phyloP scores from a whole-genome alignment of 2,888 invertebrate genomes.

The Dendrolimus pini region DNA sequence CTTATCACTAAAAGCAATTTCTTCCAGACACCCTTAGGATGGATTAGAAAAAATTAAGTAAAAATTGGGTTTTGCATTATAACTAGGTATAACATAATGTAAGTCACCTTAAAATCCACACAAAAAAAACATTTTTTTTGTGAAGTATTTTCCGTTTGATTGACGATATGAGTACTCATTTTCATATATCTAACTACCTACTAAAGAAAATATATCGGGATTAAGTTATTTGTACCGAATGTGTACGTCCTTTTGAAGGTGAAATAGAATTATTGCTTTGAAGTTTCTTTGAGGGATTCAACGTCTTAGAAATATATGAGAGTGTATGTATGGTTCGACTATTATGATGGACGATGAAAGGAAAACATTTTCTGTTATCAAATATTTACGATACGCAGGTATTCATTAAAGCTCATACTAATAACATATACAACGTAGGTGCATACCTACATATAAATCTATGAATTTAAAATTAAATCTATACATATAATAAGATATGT shows the following conservation, averaged over 20 bases:
- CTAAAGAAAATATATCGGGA: neutral
- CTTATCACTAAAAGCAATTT: no score
- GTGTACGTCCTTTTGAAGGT: neutral
- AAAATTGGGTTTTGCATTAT: no score
- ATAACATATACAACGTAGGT: no score
- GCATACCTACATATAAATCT: no score
- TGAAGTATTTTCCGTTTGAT: neutral
- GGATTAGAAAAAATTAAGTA: no score
- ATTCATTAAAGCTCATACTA: no score
- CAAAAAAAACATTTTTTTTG: slow-evolving; percentile 1
- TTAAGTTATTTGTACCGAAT: neutral
- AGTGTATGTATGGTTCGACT: neutral
- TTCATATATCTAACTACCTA: no score
- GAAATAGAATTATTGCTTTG: neutral
- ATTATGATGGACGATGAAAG: neutral
- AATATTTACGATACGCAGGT: neutral
- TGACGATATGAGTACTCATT: no score
- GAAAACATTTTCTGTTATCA: neutral
- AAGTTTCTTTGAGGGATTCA: neutral
- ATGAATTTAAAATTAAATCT: no score
- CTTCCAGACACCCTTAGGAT: no score
- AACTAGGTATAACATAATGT: no score
- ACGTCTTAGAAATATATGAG: neutral
- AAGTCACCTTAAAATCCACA: neutral
- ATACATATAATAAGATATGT: no score